phyloP scores from a whole-genome alignment of 1,140 invertebrate genomes.

The Penaeus indicus region DNA sequence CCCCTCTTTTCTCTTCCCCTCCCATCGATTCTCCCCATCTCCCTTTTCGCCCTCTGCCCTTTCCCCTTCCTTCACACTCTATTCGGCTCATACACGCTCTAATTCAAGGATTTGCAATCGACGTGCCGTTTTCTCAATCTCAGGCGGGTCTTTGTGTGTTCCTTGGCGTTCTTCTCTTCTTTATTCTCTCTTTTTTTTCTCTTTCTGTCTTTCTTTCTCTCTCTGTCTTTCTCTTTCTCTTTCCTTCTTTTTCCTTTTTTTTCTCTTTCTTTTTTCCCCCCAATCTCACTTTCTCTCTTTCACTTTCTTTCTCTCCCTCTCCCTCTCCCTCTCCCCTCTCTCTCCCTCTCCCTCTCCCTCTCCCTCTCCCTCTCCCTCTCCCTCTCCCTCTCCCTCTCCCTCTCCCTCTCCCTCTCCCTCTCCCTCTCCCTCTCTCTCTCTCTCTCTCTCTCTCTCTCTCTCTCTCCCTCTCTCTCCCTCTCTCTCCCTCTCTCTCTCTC shows the following conservation, averaged over 20 bases:
- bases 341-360: background rate
- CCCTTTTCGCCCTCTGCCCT: too few relatives aligned
- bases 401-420: background rate
- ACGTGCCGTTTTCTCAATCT: too few relatives aligned
- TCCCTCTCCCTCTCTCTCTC: background rate
- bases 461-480: background rate
- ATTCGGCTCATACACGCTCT: too few relatives aligned
- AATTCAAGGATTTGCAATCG: too few relatives aligned
- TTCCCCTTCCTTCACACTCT: background rate
- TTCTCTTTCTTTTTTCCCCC: background rate
- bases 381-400: background rate
- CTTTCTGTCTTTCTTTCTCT: background rate
- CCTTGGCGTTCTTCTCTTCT: background rate
- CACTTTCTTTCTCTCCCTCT: too few relatives aligned
- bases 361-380: background rate
- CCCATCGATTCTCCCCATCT: background rate
- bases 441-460: background rate
- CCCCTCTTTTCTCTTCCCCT: background rate
- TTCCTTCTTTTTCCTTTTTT: background rate
- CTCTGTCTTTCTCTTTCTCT: background rate
- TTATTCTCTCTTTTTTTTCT: background rate
- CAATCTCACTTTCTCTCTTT: too few relatives aligned
- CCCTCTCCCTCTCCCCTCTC: background rate
- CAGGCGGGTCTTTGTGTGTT: background rate
- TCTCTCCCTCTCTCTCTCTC: constrained; percentile 2